These are phyloP conservation scores for Drosophila repletoides DNA, from an alignment of 1,140 invertebrate species.

Conservation along the genomic window DNA sequence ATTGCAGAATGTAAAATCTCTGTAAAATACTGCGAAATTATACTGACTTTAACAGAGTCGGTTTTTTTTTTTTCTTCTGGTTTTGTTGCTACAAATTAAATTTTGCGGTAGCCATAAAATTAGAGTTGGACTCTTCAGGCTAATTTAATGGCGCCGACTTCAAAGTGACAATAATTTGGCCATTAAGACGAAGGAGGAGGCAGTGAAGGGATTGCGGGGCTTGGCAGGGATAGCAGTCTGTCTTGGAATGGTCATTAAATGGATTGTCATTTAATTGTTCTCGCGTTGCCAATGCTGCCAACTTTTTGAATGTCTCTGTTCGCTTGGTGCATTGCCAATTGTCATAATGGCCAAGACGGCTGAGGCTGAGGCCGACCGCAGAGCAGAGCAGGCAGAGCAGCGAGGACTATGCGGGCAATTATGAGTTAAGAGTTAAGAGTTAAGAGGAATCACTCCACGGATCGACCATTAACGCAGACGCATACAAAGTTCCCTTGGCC, in stretches of 20 bases:
- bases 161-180: conserved; percentile 79
- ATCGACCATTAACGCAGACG: conserved; percentile 65
- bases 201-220: too few relatives aligned
- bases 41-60: neutral
- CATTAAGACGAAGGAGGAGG: conserved; percentile 61
- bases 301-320: conserved; percentile 49
- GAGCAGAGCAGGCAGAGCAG: too few relatives aligned
- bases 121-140: conserved; percentile 13
- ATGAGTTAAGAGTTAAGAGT: conserved; percentile 61
- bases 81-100: neutral
- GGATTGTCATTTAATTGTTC: conserved; percentile 78
- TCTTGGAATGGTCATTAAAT: conserved; percentile 63
- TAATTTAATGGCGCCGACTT: conserved; percentile 73
- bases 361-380: too few relatives aligned
- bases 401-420: conserved; percentile 64
- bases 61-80: neutral
- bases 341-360: conserved; percentile 70
- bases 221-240: conserved; percentile 3
- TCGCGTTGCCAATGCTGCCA: conserved; percentile 42
- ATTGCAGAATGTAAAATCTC: neutral
- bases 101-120: conserved; percentile 11
- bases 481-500: conserved; percentile 65
- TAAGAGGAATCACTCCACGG: conserved; percentile 69
- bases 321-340: conserved; percentile 69
- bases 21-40: neutral